Percentiles rank a stretch among this genome's conserved stretches.
Evolutionary conservation across 1,140 invertebrate genomes (phyloP).

Genomic region (Ptiloglossa arizonensis): DNA sequence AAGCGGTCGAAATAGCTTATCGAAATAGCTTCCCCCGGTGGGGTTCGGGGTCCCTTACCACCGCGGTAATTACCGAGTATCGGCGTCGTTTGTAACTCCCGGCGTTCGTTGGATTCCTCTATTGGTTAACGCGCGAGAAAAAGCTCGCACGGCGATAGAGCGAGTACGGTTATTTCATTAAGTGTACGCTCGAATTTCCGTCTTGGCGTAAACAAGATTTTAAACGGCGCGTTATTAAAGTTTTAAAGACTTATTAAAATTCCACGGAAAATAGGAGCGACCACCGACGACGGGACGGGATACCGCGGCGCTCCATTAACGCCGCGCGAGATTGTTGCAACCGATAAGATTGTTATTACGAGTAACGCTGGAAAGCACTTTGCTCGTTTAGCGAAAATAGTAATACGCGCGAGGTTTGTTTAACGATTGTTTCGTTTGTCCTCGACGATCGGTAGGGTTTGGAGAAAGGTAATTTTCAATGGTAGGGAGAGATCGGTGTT

Average conservation of each 20-base stretch:
- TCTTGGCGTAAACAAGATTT: slow-evolving; percentile 5
- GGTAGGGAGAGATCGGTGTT: too few relatives aligned
- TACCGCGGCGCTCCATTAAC: slow-evolving; percentile 10
- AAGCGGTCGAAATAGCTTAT: slow-evolving; percentile 33
- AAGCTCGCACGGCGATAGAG: not conserved
- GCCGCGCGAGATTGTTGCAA: not conserved
- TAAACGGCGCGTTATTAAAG: slow-evolving; percentile 22
- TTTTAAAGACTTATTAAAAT: slow-evolving; percentile 12
- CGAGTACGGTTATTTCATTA: not conserved
- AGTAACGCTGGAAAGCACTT: slow-evolving; percentile 5
- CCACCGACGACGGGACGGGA: not conserved
- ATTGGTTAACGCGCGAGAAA: not conserved
- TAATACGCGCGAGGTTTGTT: slow-evolving; percentile 10
- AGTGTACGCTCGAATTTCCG: not conserved
- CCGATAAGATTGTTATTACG: slow-evolving; percentile 36
- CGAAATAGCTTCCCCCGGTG: slow-evolving; percentile 24
- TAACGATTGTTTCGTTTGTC: slow-evolving; percentile 6
- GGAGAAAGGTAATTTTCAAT: too few relatives aligned
- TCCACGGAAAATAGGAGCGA: not conserved
- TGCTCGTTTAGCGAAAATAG: slow-evolving; percentile 15
- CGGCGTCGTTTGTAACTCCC: not conserved
- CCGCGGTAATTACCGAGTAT: slow-evolving; percentile 20
- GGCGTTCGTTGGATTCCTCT: not conserved
- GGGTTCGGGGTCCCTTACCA: too few relatives aligned
- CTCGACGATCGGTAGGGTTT: not conserved